Evolutionary conservation across 2,113 vertebrate species (phyloP), one percentile per base, ranked within the genome.

Genomic region (Gnathonemus echidnorhynchus): DNA sequence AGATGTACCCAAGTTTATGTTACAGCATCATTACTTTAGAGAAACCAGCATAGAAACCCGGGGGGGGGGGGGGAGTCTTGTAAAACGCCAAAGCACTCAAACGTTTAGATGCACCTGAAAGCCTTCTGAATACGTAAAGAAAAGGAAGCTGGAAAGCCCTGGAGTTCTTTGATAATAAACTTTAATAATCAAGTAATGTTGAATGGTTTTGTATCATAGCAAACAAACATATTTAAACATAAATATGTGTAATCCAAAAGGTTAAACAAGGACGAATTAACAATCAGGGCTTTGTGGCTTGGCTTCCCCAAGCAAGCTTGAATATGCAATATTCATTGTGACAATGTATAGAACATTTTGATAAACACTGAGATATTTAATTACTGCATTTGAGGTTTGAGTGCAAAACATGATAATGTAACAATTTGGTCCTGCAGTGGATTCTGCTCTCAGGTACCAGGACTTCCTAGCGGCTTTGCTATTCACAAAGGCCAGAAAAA

Each of bases 161-260:
- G 49, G 7, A 62, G 42, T 91, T 90, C 88, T 92, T 92, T 94
- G 92, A 95, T 95, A 94, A 95, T 96, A 96, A 96, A 95, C 95
- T 96, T 96, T 95, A 95, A 94, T 93, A 95, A 94, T 95, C 95
- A 95, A 95, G 94, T 96, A 95, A 95, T 91, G 93, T 94, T 95
- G 93, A 94, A 95, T 94, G 95, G 94, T 93, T 94, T 93, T 95
- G 94, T 93, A 95, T 95, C 95, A 95, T 95, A 96, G 94, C 96
- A 95, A 96, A 95, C 95, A 95, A 91, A 92, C 93, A 70, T 70
- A 95, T 95, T 94, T 95, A 94, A 93, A 92, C 95, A 95, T 94
- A 95, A 96, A 96, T 94, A 95, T 95, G 94, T 94, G 93, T 92
- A 95, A 94, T 95, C 94, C 93, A 92, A 93, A 89, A 92, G 93